Base-by-base conservation (phyloP, 2,113 vertebrate genomes). In the Hydropotes inermis region DNA sequence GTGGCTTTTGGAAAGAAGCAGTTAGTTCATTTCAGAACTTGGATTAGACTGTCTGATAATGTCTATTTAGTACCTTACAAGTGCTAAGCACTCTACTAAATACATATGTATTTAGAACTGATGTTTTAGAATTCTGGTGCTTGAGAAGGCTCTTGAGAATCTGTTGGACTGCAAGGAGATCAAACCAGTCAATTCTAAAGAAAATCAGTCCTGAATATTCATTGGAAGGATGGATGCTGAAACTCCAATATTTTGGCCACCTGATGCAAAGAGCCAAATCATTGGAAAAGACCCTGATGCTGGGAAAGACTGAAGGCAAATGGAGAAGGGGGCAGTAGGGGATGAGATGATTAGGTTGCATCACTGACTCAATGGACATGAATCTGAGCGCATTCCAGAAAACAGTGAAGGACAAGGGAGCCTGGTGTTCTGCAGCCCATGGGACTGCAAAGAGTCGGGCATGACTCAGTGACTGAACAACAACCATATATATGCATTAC, bases 21-120 rank as follows among this genome's bases (percentile, higher is more conserved):
- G 13, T 30, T 67, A 90, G 82, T 93, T 67, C 25, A 84, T 21
- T 94, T 60, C 25, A 90, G 33, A 81, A 93, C 17, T 81, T 60
- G 79, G 45, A 87, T 55, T 50, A 9, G 10, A 81, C 43, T 61
- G 79, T 6, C 67, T 89, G 23, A n/a, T 87, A 30, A 83, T 70
- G 87, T 58, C 52, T 86, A 50, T 78, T 79, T 96, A 85, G n/a
- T 85, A 74, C 12, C 15, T 91, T 88, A 64, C 81, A 87, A 83
- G 81, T 79, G 17, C 33, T 47, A 54, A 84, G 8, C 1, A 16
- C 23, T 45, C 39, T 92, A 30, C 27, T 82, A 83, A 86, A 81
- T 54, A 33, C 57, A 43, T 74, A 25, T 7, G 12, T 2, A 43
- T 43, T 74, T 25, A 74, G 36, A 43, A 70, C 6, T 70, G 19